These are phyloP conservation scores for Ferdinandea cuprea DNA, from an alignment of 2,888 invertebrate genomes.

Conservation along the genomic window DNA sequence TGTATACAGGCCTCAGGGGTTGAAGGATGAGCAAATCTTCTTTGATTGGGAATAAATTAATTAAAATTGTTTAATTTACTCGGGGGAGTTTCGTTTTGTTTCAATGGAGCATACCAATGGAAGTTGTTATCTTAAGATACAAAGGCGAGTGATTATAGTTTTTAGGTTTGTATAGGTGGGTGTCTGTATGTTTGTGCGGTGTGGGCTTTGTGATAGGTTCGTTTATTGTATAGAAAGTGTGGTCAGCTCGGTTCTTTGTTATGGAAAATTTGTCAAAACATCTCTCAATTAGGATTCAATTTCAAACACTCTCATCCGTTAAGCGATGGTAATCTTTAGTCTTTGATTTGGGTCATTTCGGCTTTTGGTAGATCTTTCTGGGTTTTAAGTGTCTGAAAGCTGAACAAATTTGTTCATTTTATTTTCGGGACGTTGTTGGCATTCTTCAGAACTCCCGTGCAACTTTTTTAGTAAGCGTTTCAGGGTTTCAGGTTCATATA, in stretches of 20 bases:
- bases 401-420: too few relatives aligned
- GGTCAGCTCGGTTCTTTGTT: slow-evolving; percentile 9
- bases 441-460: too few relatives aligned
- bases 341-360: too few relatives aligned
- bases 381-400: too few relatives aligned
- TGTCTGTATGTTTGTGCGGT: slow-evolving; percentile 15
- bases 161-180: neutral
- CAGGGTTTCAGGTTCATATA: too few relatives aligned
- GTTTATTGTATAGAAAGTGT: neutral
- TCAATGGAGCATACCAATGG: slow-evolving; percentile 36
- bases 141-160: slow-evolving; percentile 12
- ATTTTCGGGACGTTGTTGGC: too few relatives aligned
- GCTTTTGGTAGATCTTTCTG: too few relatives aligned
- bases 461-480: too few relatives aligned
- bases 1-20: slow-evolving; percentile 18
- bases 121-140: slow-evolving; percentile 37
- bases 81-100: slow-evolving; percentile 5
- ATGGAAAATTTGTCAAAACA: neutral
- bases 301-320: neutral
- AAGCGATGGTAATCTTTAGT: neutral
- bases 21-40: slow-evolving; percentile 42
- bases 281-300: slow-evolving; percentile 1
- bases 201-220: neutral
- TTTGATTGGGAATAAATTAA: slow-evolving; percentile 73
- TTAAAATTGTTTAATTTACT: slow-evolving; percentile 71